phyloP scores from a whole-genome alignment of 53 echinoderm and acorn worm genomes.

The Hippasteria phrygiana region DNA sequence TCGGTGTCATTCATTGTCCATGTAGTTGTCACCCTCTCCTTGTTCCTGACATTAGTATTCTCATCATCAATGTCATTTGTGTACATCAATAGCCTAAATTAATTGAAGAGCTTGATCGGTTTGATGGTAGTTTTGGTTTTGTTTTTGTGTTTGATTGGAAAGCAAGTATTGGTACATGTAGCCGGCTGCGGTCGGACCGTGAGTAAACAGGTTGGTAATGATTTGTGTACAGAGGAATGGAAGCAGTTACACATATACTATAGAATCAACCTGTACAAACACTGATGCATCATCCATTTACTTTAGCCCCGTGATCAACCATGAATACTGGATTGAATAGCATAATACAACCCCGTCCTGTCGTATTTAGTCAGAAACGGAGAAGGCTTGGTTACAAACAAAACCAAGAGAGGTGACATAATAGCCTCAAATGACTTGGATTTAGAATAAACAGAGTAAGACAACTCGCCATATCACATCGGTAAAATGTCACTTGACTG shows the following conservation, averaged over 20 bases:
- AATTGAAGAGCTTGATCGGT: neutral
- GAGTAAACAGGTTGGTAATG: neutral
- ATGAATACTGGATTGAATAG: constrained; percentile 21
- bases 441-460: constrained; percentile 30
- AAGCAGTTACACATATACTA: neutral
- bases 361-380: constrained; percentile 46
- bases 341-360: constrained; percentile 11
- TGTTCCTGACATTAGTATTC: neutral
- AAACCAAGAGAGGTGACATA: neutral
- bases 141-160: neutral
- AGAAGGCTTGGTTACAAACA: constrained; percentile 13
- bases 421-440: neutral
- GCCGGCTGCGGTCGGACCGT: too few species aligned
- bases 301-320: too few species aligned
- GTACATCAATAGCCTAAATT: neutral
- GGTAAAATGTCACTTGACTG: constrained; percentile 14
- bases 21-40: neutral
- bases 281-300: too few species aligned
- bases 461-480: neutral
- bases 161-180: too few species aligned
- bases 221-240: neutral
- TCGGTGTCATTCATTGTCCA: too few species aligned
- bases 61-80: neutral
- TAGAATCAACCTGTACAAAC: too few species aligned
- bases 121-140: neutral